These are phyloP conservation scores for Accipiter cooperii DNA, from an alignment of 2,113 vertebrate genomes.

Conservation along the genomic window DNA sequence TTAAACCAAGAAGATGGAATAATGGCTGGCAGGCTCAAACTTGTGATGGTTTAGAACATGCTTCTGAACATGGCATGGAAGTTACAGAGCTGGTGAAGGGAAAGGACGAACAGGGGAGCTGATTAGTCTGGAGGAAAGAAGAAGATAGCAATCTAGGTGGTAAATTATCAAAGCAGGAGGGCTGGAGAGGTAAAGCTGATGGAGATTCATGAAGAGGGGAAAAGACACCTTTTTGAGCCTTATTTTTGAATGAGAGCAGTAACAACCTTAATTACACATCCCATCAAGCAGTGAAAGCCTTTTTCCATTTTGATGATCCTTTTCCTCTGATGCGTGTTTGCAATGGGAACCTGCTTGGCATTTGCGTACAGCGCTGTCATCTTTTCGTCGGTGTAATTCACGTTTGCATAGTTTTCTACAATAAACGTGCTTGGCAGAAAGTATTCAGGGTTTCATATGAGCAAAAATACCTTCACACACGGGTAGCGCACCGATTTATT, in stretches of 20 bases:
- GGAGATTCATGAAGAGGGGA: not conserved
- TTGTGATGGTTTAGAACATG: not conserved
- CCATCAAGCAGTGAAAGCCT: not conserved
- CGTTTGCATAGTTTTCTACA: not conserved
- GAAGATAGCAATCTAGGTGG: not conserved
- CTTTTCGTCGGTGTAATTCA: not conserved
- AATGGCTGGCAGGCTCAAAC: not conserved
- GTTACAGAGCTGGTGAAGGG: not conserved
- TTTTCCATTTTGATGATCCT: not conserved
- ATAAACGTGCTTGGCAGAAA: not conserved
- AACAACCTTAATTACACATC: not conserved
- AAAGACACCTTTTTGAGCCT: not conserved
- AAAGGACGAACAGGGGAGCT: not conserved
- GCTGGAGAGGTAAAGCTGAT: not conserved
- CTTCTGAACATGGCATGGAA: not conserved
- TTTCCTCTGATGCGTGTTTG: not conserved
- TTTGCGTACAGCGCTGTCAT: too few relatives aligned
- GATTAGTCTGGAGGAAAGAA: not conserved
- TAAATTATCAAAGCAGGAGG: not conserved
- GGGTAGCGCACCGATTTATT: accelerated
- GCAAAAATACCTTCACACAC: accelerated
- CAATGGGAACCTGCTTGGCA: too few relatives aligned
- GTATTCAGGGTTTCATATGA: not conserved
- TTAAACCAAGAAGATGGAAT: not conserved
- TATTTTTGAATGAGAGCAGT: not conserved